Base-by-base conservation (phyloP, 2,888 invertebrate genomes). In the Metopia argyrocephala region DNA sequence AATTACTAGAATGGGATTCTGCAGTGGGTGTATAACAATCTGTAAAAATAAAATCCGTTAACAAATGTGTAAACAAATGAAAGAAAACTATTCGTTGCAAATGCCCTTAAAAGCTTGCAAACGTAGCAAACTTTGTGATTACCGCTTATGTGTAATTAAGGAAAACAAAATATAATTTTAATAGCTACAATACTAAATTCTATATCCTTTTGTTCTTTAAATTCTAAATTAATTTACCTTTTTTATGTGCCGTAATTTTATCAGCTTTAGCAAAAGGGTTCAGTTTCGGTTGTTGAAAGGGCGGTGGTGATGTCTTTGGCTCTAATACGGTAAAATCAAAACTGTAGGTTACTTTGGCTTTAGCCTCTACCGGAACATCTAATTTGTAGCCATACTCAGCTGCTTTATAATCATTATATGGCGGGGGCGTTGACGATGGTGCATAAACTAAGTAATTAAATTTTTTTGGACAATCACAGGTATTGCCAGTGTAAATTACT, bases 301-400 rank as follows among this genome's bases (percentile, higher is more conserved):
- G 83, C 3, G 85, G 84, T 7, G 82, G 25, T 0, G 86, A 85
- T 6, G 85, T 79, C 9, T 84, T 83, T 0, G 90, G 90, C 38
- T 89, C 85, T 70, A 90, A 88, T 5, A 89, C 87, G 31, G 84
- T 84, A 25, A 89, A 87, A 68, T 90, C 90, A 38, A 89, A 87
- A 54, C 86, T 86, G 31, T 88, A 89, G 25, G 85, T 84, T 3
- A 88, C 86, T 70, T 86, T 85, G 5, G 86, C 83, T 76, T 86
- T 86, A 6, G 86, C 50, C 61, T 82, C 84, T 2, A 84, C 76
- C 9, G 89, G 88, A 6, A 84, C 85, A 20, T 89, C 89, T 18
- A 89, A 80, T 12, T 86, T 87, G 69, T 89, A 89, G 15, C 86
- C 87, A 38, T 89, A 87, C 31, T 86, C 85, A 59, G 54, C 76